Percentiles rank a stretch among this genome's conserved stretches.
phyloP scores from a whole-genome alignment of 1,140 invertebrate genomes.

The Eriocheir sinensis region DNA sequence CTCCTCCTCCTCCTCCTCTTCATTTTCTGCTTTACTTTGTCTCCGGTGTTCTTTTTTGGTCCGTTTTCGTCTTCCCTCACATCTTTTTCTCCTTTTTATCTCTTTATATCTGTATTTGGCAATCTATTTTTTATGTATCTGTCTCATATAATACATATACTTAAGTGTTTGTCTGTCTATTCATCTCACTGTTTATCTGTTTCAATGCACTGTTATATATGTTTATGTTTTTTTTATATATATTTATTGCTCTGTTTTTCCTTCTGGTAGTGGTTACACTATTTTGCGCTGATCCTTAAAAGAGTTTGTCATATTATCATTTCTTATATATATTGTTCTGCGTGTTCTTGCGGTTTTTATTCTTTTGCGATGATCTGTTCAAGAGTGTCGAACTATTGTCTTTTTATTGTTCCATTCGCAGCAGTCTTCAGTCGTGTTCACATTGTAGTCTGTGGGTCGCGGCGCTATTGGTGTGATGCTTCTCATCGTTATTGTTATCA shows the following conservation, averaged over 20 bases:
- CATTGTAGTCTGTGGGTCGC: no score
- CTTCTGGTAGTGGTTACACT: no score
- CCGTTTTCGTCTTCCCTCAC: no score
- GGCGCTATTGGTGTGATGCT: no score
- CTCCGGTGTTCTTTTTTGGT: no score
- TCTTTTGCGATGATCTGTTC: background rate
- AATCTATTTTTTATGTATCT: conserved; percentile 28
- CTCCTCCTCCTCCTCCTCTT: background rate
- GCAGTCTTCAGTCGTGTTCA: no score
- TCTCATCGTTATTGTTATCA: no score
- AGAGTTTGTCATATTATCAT: no score
- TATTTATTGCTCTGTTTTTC: background rate
- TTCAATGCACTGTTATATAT: background rate
- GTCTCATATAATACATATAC: background rate
- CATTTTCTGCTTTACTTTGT: no score
- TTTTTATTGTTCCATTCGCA: background rate
- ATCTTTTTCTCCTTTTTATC: background rate
- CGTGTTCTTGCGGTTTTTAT: background rate
- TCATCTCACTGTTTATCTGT: background rate
- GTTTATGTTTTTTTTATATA: background rate
- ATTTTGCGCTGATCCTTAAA: no score
- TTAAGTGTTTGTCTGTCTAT: background rate
- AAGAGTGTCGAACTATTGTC: background rate
- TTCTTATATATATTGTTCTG: background rate
- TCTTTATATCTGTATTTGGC: background rate